Base-by-base conservation (phyloP, 2,888 invertebrate species). In the Noctua fimbriata region DNA sequence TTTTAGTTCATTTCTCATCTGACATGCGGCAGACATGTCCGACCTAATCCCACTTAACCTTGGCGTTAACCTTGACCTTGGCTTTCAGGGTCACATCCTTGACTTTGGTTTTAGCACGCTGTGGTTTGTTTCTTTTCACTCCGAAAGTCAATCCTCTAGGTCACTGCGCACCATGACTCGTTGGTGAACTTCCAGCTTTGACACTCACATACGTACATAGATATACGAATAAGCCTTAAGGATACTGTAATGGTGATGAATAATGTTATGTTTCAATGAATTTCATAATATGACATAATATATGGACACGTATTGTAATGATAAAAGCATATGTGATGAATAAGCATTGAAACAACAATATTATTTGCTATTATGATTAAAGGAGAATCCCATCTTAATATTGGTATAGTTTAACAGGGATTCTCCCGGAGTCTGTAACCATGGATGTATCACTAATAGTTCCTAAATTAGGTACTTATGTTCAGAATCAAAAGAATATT, bases 231-330 rank as follows among this genome's bases (percentile, higher is more conserved):
- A 32, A 9, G 24, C 36, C 36, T n/a, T 6, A 16, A 70, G 0
- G 5, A 24, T 18, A 52, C 24, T 36, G 36, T 71, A 21, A n/a
- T 7, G 1, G 36, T 65, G 5, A 32, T 63, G 32, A 63, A 24
- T 24, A 32, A 36, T 32, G 6, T 28, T 21, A 60, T 28, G 14
- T 66, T 78, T 47, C 65, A 47, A 66, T 78, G 21, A 47, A 18
- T 74, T 81, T 58, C 74, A 74, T 32, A 58, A 66, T 69, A 32
- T 72, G 32, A 82, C 41, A 24, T 58, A 82, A 66, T 32, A 44
- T 32, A 44, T 4, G 55, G 16, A 1, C 32, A 69, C 28, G 24
- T 60, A 76, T 5, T 55, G 18, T 12, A 18, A 21, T 3, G 16
- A 9, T 2, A 36, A 28, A 78, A 58, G 1, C 24, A 32, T 55